Conservation (phyloP, 2,888 invertebrate genomes). For the Mesoligia furuncula region DNA sequence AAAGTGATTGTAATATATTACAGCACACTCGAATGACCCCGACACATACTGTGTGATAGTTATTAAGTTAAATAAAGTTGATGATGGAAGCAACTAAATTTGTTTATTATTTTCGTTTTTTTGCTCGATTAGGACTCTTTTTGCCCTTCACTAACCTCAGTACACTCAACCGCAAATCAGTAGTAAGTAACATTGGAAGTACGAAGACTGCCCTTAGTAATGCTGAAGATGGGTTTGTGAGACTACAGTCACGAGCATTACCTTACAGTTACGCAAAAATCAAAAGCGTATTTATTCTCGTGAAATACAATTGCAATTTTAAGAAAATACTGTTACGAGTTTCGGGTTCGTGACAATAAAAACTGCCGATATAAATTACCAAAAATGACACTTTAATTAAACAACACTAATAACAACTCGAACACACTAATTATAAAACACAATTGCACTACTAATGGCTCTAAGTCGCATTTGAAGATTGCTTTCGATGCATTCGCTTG, state of each 20-base stretch:
- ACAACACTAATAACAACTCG: too few relatives aligned
- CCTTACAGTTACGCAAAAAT: neutral
- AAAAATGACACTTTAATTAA: too few relatives aligned
- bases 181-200: neutral
- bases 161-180: neutral
- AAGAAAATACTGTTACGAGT: neutral
- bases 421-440: too few relatives aligned
- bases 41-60: constrained; percentile 47
- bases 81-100: constrained; percentile 35
- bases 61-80: constrained; percentile 48
- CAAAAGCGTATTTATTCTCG: neutral
- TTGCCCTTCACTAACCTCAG: too few relatives aligned
- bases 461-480: too few relatives aligned
- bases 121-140: too few relatives aligned
- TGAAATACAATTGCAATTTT: neutral
- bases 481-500: too few relatives aligned
- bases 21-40: constrained; percentile 39
- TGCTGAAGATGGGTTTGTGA: neutral
- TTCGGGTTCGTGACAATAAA: too few relatives aligned
- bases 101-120: neutral
- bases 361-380: too few relatives aligned
- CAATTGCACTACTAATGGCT: too few relatives aligned
- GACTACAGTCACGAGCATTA: neutral
- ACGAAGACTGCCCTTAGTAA: too few relatives aligned
- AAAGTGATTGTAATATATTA: constrained; percentile 38